Evolutionary conservation across 2,888 invertebrate genomes (phyloP).

Genomic region (Ferdinandea cuprea): DNA sequence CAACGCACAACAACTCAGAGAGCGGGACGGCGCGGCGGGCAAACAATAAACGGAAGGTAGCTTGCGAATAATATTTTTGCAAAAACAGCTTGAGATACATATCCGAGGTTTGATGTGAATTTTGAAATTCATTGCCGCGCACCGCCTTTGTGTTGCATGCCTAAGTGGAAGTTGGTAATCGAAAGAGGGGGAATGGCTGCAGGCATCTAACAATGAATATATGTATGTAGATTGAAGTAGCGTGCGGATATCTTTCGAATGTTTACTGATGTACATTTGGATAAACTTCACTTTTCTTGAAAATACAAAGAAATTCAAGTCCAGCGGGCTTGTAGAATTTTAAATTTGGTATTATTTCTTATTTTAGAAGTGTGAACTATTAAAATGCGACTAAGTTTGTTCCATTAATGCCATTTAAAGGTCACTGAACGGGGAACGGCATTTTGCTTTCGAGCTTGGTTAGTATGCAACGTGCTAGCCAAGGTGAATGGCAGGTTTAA

Average conservation of each 20-base stretch:
- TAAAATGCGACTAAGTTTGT: constrained; percentile 9
- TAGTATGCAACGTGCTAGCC: constrained; percentile 1
- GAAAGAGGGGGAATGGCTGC: constrained; percentile 11
- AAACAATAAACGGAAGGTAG: not conserved
- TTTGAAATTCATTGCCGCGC: constrained; percentile 38
- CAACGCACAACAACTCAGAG: not conserved
- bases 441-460: no score
- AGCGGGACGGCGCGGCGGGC: no score
- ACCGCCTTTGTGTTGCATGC: constrained; percentile 30
- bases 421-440: constrained; percentile 15
- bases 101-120: constrained; percentile 48
- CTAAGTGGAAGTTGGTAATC: constrained; percentile 27
- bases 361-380: constrained; percentile 23
- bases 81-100: constrained; percentile 9
- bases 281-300: constrained; percentile 59
- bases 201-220: constrained; percentile 7
- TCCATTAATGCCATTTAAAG: not conserved
- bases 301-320: constrained; percentile 12
- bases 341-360: constrained; percentile 16
- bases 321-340: constrained; percentile 43
- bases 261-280: constrained; percentile 18
- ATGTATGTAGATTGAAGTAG: constrained; percentile 1
- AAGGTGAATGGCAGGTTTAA: constrained; percentile 50
- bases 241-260: constrained; percentile 44
- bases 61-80: constrained; percentile 35